These are phyloP conservation scores for Cynopterus brachyotis DNA, from an alignment of 2,113 vertebrate genomes.

Conservation along the genomic window DNA sequence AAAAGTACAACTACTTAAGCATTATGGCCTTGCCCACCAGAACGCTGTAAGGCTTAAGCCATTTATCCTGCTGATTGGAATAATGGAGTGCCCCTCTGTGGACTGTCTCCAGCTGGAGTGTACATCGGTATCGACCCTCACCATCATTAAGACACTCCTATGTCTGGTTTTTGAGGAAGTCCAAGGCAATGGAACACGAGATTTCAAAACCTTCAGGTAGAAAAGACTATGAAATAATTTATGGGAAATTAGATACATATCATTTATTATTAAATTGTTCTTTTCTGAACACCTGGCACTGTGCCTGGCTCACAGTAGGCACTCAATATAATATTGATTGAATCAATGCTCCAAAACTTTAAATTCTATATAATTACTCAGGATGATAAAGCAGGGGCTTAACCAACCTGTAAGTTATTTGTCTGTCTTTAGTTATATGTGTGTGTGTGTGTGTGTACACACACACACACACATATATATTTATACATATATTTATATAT, in stretches of 20 bases:
- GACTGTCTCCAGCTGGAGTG: not conserved
- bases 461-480: too few relatives aligned
- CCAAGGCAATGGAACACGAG: not conserved
- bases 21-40: not conserved
- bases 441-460: too few relatives aligned
- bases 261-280: not conserved
- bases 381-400: not conserved
- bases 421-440: not conserved
- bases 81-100: not conserved
- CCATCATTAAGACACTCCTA: not conserved
- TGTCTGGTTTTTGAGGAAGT: not conserved
- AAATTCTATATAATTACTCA: not conserved
- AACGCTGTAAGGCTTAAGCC: not conserved
- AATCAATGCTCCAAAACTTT: not conserved
- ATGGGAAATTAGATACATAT: not conserved
- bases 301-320: not conserved
- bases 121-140: not conserved
- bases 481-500: too few relatives aligned
- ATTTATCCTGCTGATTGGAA: not conserved
- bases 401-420: not conserved
- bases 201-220: not conserved
- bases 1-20: constrained; percentile 38
- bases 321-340: not conserved
- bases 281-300: not conserved
- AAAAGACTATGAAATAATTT: not conserved